Evolutionary conservation across 2,888 invertebrate genomes (phyloP).

Genomic region (Apocheima hispidaria): DNA sequence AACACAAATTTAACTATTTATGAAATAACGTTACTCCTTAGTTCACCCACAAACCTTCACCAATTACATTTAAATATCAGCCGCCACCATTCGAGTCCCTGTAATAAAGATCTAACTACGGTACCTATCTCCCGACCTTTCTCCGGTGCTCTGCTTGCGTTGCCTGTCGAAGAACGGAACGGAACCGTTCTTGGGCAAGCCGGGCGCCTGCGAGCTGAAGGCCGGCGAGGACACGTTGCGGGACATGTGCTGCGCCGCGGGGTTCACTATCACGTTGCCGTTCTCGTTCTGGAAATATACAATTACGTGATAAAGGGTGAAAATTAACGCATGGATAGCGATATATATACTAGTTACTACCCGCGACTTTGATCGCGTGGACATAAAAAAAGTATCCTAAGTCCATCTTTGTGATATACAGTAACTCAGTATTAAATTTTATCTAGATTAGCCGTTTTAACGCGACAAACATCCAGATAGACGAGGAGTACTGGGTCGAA

Average conservation of each 20-base stretch:
- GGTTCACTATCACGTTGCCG: constrained; percentile 57
- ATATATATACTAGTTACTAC: no score
- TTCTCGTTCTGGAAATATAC: constrained; percentile 64
- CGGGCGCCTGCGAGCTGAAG: constrained; percentile 90
- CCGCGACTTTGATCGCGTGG: no score
- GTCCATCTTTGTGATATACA: no score
- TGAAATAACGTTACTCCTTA: background rate
- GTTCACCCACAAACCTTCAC: background rate
- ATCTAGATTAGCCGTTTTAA: no score
- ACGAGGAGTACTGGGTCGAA: no score
- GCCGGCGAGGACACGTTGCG: constrained; percentile 96
- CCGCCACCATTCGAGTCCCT: constrained; percentile 37
- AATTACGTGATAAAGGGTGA: no score
- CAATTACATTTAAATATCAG: background rate
- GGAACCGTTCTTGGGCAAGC: constrained; percentile 94
- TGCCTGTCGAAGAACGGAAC: constrained; percentile 96
- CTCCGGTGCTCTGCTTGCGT: constrained; percentile 93
- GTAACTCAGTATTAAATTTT: no score
- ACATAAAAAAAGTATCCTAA: no score
- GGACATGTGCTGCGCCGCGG: constrained; percentile 84
- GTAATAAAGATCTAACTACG: constrained; percentile 48
- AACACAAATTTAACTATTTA: background rate
- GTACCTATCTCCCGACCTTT: constrained; percentile 83
- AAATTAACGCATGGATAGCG: no score
- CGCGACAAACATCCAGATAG: no score